Percentiles rank a stretch among this genome's conserved stretches.
Conservation (phyloP, 2,888 invertebrate genomes). For the Melolontha melolontha region DNA sequence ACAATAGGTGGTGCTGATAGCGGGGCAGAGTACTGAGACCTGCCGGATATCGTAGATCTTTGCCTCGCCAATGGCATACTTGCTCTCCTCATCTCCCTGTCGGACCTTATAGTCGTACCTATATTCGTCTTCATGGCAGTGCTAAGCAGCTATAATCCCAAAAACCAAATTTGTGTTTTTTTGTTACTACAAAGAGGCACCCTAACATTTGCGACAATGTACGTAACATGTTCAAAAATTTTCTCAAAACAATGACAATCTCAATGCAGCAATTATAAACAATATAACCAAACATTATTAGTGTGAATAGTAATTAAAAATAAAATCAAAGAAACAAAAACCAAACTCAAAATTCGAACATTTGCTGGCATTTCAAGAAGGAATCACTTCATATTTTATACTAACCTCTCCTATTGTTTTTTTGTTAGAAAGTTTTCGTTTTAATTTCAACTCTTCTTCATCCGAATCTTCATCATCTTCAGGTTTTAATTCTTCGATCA, state of each 20-base stretch:
- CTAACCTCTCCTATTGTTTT: constrained; percentile 59
- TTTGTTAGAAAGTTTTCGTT: constrained; percentile 47
- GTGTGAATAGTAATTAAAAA: constrained; percentile 8
- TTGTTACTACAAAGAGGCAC: constrained; percentile 25
- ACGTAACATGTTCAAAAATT: not conserved
- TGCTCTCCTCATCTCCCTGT: constrained; percentile 54
- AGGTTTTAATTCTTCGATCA: constrained; percentile 64
- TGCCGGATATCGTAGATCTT: constrained; percentile 62
- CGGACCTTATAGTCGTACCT: constrained; percentile 65
- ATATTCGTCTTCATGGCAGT: constrained; percentile 83
- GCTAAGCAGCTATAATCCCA: constrained; percentile 75
- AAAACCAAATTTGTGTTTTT: constrained; percentile 37
- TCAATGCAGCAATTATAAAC: not conserved
- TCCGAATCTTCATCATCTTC: constrained; percentile 57
- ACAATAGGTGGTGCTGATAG: constrained; percentile 63
- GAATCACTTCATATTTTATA: constrained; percentile 19
- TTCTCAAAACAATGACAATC: too few species aligned
- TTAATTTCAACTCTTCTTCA: constrained; percentile 50
- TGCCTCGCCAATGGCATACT: constrained; percentile 66
- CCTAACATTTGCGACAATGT: constrained; percentile 12
- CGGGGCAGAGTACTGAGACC: constrained; percentile 66
- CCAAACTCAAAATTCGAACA: too few species aligned
- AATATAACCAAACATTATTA: not conserved
- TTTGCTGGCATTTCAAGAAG: not conserved
- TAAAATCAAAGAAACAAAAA: constrained; percentile 6